Base-by-base conservation (phyloP, 2,113 vertebrate genomes). In the Scophthalmus maximus region DNA sequence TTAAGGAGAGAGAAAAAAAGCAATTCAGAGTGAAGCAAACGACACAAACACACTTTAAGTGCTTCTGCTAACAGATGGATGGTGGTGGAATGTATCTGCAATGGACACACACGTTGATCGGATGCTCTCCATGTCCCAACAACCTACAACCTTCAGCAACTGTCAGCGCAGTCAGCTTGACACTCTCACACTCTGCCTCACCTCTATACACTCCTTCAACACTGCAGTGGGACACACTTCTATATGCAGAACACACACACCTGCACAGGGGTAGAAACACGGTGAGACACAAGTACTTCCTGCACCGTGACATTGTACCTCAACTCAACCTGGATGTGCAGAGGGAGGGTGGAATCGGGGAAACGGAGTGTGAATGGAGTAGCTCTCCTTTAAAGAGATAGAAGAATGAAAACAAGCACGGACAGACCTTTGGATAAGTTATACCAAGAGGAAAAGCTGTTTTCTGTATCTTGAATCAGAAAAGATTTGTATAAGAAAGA, bases 151-250 rank as follows among this genome's bases (percentile, higher is more conserved):
- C 32, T 68, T 79, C 75, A 10, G 11, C 46, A 69, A 72, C 84
- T 89, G 87, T 89, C 91, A 87, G 72, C 84, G 49, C 60, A 59
- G 52, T 60, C 69, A 47, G 70, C 57, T 42, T 59, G 57, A 73
- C 71, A 70, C 73, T 79, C 74, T 76, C 88, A 89, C 86, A 89
- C 86, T 84, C 86, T 64, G 27, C 29, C 82, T 86, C 83, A 73
- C 77, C 73, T 87, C 79, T 89, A 79, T 79, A 38, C 67, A 51
- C 55, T 88, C 86, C 79, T 70, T 91, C 87, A 91, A 84, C 88
- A 82, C 71, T 4, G n/a, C 47, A 47, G 6, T 5, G 18, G 36
- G 46, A 57, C 62, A 75, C 30, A 47, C 75, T 65, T 75, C 34
- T 46, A 56, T n/a, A 59, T 18, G 58, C 25, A 64, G 36, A 34